These are phyloP conservation scores for Tenthredo livida DNA, from an alignment of 2,888 invertebrate species.

Conservation along the genomic window DNA sequence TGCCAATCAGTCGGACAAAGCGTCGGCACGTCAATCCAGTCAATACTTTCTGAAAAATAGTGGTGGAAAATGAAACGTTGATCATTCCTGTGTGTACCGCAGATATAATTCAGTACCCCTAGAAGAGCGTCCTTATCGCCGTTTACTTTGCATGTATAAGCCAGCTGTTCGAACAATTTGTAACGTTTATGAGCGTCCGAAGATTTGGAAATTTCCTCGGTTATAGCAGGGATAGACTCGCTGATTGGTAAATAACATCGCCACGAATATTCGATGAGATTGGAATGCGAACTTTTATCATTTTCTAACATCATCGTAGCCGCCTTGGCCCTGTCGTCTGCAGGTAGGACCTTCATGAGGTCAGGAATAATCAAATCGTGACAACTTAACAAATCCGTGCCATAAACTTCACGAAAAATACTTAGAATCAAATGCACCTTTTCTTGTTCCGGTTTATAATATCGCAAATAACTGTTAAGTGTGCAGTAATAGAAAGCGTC, in stretches of 20 bases:
- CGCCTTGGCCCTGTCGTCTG: conserved; percentile 63
- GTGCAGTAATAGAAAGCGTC: no score
- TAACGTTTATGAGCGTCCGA: conserved; percentile 59
- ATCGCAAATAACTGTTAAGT: no score
- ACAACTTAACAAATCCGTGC: conserved; percentile 59
- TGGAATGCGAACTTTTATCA: conserved; percentile 20
- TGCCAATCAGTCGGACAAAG: conserved; percentile 67
- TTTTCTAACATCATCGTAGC: conserved; percentile 64
- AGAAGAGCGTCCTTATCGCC: conserved; percentile 66
- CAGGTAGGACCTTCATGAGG: conserved; percentile 64
- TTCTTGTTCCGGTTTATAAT: conserved; percentile 56
- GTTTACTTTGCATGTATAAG: conserved; percentile 71
- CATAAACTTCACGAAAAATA: conserved; percentile 65
- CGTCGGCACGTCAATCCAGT: conserved; percentile 60
- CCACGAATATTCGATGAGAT: conserved; percentile 60
- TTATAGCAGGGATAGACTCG: conserved; percentile 65
- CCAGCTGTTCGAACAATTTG: conserved; percentile 63
- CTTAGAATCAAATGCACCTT: conserved; percentile 59
- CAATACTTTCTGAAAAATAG: conserved; percentile 57
- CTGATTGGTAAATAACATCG: conserved; percentile 65
- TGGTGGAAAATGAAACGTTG: conserved; percentile 55
- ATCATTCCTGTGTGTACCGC: conserved; percentile 72
- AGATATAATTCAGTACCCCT: conserved; percentile 66
- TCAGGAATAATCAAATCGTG: conserved; percentile 55
- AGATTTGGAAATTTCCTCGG: conserved; percentile 61